Conservation (phyloP, 2,113 vertebrate species). For the Machaerirhynchus nigripectus region DNA sequence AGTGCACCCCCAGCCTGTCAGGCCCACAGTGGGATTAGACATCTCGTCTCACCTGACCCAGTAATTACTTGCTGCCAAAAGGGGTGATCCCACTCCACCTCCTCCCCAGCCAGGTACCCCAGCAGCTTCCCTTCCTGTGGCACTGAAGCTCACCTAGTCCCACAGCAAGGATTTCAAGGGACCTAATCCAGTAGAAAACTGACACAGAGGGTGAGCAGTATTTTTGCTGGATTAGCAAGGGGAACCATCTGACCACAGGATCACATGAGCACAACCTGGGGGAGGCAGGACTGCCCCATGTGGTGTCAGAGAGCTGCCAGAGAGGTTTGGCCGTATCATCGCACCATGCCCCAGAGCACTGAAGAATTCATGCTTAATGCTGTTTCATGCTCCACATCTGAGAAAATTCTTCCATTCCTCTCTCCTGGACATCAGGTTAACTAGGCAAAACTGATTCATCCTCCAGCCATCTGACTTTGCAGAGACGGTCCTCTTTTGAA, state of each 20-base stretch:
- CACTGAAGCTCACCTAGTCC: background rate
- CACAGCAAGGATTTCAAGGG: background rate
- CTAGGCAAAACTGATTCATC: background rate
- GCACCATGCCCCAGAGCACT: fast-evolving
- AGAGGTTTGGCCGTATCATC: background rate
- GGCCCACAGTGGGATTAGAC: background rate
- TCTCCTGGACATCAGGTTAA: background rate
- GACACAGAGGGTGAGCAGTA: background rate
- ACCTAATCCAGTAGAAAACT: background rate
- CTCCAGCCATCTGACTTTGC: background rate
- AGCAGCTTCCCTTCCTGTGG: background rate
- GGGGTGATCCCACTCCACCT: background rate
- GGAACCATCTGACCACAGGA: background rate
- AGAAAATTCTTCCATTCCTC: background rate
- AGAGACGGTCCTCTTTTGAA: background rate
- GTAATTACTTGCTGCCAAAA: background rate
- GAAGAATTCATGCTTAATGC: background rate
- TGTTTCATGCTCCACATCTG: background rate
- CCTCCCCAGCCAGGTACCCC: background rate
- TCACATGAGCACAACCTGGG: background rate
- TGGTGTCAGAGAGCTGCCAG: background rate
- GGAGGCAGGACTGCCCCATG: background rate
- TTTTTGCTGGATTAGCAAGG: background rate
- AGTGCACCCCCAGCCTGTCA: background rate
- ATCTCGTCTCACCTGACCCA: background rate